phyloP scores from a whole-genome alignment of 2,888 invertebrate species.

The Corbicula japonica region DNA sequence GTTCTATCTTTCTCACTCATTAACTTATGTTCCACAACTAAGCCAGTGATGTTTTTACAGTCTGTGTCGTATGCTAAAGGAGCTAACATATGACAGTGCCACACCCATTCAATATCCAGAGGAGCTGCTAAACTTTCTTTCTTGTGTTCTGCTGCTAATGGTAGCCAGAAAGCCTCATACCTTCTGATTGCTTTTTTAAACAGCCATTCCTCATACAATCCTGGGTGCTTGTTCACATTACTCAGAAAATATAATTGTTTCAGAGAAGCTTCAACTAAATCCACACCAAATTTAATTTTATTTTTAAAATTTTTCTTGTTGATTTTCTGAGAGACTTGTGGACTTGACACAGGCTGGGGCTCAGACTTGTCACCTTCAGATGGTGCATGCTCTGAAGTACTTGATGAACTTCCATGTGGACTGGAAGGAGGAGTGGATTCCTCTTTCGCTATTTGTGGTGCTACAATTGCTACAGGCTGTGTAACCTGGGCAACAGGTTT shows the following conservation, averaged over 20 bases:
- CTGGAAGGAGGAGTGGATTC: constrained; percentile 29
- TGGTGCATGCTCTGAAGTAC: constrained; percentile 33
- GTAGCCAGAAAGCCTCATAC: constrained; percentile 87
- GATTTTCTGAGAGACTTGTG: constrained; percentile 65
- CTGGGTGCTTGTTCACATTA: constrained; percentile 73
- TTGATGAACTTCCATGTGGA: constrained; percentile 52
- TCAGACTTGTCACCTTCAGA: constrained; percentile 46
- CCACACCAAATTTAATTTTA: constrained; percentile 68
- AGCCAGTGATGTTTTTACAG: constrained; percentile 78
- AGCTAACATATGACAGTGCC: constrained; percentile 87
- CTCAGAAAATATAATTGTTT: constrained; percentile 80
- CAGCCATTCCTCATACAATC: constrained; percentile 82
- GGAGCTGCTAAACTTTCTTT: constrained; percentile 86
- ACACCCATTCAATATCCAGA: constrained; percentile 88
- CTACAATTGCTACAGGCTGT: constrained; percentile 37
- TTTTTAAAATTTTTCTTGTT: constrained; percentile 68
- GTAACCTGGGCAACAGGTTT: constrained; percentile 8
- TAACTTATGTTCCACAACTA: constrained; percentile 86
- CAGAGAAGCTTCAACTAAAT: constrained; percentile 65
- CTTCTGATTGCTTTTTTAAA: constrained; percentile 86
- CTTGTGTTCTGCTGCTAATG: constrained; percentile 84
- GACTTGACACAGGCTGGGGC: constrained; percentile 38
- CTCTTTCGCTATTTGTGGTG: constrained; percentile 34
- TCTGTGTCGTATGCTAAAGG: constrained; percentile 83
- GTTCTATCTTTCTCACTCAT: constrained; percentile 79